A percentile compares a stretch with the other conserved stretches of the same genome.
phyloP scores from a whole-genome alignment of 2,888 invertebrate genomes.

The Notodonta dromedarius region DNA sequence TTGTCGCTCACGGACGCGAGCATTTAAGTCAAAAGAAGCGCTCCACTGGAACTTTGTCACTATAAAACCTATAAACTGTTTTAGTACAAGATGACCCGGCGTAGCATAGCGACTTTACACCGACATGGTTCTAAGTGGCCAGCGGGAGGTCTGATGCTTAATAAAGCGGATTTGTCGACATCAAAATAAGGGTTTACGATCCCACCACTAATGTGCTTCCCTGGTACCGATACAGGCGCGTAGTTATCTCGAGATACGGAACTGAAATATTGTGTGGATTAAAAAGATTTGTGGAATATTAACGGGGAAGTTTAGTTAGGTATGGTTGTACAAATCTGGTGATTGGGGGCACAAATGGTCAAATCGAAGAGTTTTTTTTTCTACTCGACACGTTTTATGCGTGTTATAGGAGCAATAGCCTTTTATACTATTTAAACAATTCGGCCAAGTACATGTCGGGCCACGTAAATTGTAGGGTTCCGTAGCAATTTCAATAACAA shows the following conservation, averaged over 20 bases:
- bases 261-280: constrained; percentile 45
- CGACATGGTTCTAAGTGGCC: constrained; percentile 68
- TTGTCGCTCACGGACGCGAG: constrained; percentile 72
- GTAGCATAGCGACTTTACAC: constrained; percentile 46
- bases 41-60: constrained; percentile 69
- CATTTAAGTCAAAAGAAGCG: constrained; percentile 80
- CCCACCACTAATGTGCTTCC: constrained; percentile 72
- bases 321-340: constrained; percentile 26
- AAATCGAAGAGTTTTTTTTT: no score
- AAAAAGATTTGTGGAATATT: constrained; percentile 42
- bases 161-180: constrained; percentile 83
- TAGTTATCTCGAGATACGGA: constrained; percentile 52
- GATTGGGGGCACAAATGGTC: constrained; percentile 8
- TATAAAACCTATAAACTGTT: constrained; percentile 60
- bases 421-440: no score
- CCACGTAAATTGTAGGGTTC: no score
- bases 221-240: constrained; percentile 55
- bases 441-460: no score
- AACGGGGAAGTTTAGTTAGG: constrained; percentile 28
- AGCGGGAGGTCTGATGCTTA: constrained; percentile 76
- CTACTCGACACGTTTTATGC: no score
- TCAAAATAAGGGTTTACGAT: constrained; percentile 79
- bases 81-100: constrained; percentile 49
- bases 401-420: no score
- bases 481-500: no score